These are phyloP conservation scores for Amniataba percoides DNA, from an alignment of 2,797 vertebrate species.

Conservation along the genomic window DNA sequence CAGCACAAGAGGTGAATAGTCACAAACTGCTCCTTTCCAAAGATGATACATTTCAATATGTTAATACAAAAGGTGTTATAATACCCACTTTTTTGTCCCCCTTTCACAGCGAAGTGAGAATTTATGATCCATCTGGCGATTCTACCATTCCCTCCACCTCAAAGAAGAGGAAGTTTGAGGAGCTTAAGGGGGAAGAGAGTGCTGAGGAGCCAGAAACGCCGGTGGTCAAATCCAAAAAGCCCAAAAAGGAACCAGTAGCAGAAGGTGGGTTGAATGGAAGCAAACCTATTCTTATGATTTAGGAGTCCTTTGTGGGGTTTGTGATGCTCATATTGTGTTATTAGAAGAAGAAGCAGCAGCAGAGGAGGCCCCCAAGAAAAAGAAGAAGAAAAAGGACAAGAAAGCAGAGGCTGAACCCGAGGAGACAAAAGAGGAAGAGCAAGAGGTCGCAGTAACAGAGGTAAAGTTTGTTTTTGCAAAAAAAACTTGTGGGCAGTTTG, in stretches of 20 bases:
- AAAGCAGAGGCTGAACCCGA: slow-evolving; percentile 48
- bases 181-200: slow-evolving; percentile 79
- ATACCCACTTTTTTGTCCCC: accelerated
- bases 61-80: not conserved
- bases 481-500: not conserved
- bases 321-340: slow-evolving; percentile 1
- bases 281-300: accelerated
- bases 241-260: slow-evolving; percentile 83
- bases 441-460: slow-evolving; percentile 60
- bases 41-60: accelerated
- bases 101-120: slow-evolving; percentile 89
- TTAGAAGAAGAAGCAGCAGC: slow-evolving; percentile 64
- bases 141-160: slow-evolving; percentile 92
- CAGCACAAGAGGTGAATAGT: slow-evolving; percentile 93
- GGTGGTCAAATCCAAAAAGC: slow-evolving; percentile 90
- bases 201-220: slow-evolving; percentile 71
- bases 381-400: slow-evolving; percentile 85
- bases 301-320: accelerated
- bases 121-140: slow-evolving; percentile 95
- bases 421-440: slow-evolving; percentile 54
- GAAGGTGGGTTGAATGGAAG: slow-evolving; percentile 76
- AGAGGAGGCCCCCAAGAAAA: slow-evolving; percentile 84
- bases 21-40: accelerated
- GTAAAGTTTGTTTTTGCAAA: slow-evolving; percentile 30
- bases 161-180: slow-evolving; percentile 94